A percentile compares a stretch with the other conserved stretches of the same genome.
These are phyloP conservation scores for Clarias magur DNA, from an alignment of 2,113 vertebrate genomes.

Conservation along the genomic window DNA sequence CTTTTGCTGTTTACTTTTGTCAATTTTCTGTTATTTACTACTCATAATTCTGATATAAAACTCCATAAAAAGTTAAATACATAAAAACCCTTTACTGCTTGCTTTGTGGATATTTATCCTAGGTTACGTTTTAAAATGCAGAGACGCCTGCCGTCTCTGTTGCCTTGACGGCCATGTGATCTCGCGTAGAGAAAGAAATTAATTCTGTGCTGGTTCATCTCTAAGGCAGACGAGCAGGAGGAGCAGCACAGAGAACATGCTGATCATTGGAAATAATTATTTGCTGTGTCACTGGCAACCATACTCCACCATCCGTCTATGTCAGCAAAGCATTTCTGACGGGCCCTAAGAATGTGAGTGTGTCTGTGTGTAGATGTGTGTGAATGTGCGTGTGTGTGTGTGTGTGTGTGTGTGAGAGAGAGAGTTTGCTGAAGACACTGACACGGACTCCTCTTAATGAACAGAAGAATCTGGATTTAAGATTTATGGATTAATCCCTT, in stretches of 20 bases:
- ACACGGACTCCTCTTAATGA: conserved; percentile 69
- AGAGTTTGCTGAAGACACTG: conserved; percentile 55
- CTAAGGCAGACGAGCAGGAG: conserved; percentile 45
- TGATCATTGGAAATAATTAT: conserved; percentile 55
- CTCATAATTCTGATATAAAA: background rate
- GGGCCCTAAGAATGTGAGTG: conserved; percentile 47
- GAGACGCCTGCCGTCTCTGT: conserved; percentile 3
- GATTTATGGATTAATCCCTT: conserved; percentile 81
- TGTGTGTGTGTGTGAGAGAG: conserved; percentile 31
- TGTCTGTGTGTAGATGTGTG: conserved; percentile 13
- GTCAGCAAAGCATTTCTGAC: conserved; percentile 59
- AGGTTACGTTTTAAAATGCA: background rate
- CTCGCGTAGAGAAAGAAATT: conserved; percentile 34
- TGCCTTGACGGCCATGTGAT: conserved; percentile 19
- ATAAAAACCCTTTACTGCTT: background rate
- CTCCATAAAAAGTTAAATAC: background rate
- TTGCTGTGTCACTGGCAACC: conserved; percentile 46
- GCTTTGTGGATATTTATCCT: background rate
- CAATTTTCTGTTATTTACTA: background rate
- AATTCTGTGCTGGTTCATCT: conserved; percentile 48
- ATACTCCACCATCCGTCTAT: conserved; percentile 58
- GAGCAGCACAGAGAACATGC: conserved; percentile 34
- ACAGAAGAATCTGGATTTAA: conserved; percentile 71
- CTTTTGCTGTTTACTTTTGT: background rate
- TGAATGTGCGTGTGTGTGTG: conserved; percentile 54